Evolutionary conservation across 1,140 invertebrate genomes (phyloP).

Genomic region (Parapsyche elsis): DNA sequence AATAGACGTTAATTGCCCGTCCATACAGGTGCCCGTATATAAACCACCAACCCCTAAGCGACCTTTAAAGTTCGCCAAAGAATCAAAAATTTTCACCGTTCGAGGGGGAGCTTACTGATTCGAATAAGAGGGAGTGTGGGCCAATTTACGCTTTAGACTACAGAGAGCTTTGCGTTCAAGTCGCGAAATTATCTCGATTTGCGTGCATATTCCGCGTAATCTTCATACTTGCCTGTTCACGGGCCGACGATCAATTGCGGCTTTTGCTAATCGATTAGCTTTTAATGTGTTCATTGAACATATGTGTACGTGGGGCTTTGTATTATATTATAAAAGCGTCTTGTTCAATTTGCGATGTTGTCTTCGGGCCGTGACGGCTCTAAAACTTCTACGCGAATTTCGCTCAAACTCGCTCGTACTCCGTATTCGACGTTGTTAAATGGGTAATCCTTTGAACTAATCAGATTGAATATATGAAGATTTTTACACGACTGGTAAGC

Average conservation of each 20-base stretch:
- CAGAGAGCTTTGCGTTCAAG: background rate
- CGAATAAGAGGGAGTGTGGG: no score
- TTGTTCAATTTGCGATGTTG: conserved; percentile 17
- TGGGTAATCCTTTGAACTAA: background rate
- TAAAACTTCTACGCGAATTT: no score
- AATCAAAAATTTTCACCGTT: background rate
- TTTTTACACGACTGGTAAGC: no score
- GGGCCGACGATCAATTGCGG: conserved; percentile 31
- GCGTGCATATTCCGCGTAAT: no score
- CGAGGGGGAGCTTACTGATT: no score
- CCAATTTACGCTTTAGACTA: background rate
- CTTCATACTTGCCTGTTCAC: background rate
- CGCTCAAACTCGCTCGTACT: no score
- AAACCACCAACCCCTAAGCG: background rate
- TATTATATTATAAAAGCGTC: background rate
- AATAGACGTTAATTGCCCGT: conserved; percentile 2
- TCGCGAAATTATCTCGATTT: background rate
- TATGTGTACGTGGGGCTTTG: background rate
- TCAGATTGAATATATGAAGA: no score
- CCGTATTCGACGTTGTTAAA: no score
- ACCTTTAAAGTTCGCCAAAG: background rate
- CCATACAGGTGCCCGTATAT: background rate
- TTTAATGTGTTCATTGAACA: conserved; percentile 41
- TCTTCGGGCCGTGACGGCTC: background rate
- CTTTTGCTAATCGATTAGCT: conserved; percentile 38